Conservation (phyloP, 2,888 invertebrate genomes). For the Capitulum mitella region DNA sequence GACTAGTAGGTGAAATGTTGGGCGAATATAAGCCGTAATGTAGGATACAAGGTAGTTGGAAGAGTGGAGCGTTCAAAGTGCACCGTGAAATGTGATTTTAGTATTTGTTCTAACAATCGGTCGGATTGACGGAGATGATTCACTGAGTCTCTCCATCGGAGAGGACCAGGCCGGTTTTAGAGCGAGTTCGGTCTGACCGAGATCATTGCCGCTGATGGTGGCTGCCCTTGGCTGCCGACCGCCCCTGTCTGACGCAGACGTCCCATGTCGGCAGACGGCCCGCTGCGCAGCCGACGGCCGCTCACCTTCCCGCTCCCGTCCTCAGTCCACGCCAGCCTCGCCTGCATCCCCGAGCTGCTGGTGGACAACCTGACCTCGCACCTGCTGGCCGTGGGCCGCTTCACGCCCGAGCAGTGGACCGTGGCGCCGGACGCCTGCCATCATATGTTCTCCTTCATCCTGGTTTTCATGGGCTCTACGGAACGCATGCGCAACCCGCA, state of each 20-base stretch:
- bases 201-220: too few species aligned
- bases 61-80: too few species aligned
- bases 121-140: too few species aligned
- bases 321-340: conserved; percentile 38
- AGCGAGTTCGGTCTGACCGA: too few species aligned
- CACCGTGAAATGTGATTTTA: too few species aligned
- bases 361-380: conserved; percentile 79
- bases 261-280: conserved; percentile 19
- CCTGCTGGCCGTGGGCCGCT: conserved; percentile 64
- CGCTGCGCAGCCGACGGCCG: conserved; percentile 38
- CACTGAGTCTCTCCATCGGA: too few species aligned
- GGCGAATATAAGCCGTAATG: too few species aligned
- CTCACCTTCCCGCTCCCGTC: conserved; percentile 41
- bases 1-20: too few species aligned
- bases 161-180: too few species aligned
- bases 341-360: conserved; percentile 82
- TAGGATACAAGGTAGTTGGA: too few species aligned
- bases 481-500: conserved; percentile 81
- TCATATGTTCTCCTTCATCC: conserved; percentile 54
- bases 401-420: conserved; percentile 56
- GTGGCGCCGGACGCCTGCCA: conserved; percentile 57
- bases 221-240: too few species aligned
- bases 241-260: conserved; percentile 14
- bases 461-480: conserved; percentile 82
- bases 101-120: too few species aligned